Evolutionary conservation across 2,113 vertebrate genomes (phyloP), one percentile per base, ranked within the genome.

Genomic region (Apistogramma diplotaenia): DNA sequence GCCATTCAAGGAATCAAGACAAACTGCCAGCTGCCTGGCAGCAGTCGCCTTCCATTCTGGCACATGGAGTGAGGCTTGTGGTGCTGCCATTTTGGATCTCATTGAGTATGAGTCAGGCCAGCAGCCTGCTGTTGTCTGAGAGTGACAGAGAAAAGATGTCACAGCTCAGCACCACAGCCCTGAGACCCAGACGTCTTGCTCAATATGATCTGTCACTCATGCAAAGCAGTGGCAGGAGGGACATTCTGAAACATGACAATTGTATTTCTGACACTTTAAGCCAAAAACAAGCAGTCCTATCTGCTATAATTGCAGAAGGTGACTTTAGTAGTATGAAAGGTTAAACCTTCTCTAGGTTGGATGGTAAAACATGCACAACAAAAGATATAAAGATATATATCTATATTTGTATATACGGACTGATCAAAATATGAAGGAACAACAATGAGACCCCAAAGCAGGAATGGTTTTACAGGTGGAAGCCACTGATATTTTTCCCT

Each of bases 81-180:
- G 31, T 46, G 76, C 49, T 85, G 76, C 76, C 70, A 62, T 73
- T 76, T 83, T 79, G 60, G 43, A 57, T 83, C 61, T 46, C 18
- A 51, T 10, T 13, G 59, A 73, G 53, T 49, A 65, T 58, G 78
- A 82, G 46, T 37, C 58, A 76, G 59, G 55, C 56, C 54, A 72
- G 72, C 78, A 86, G 88, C 51, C 70, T 78, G 81, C 46, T 62
- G 57, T 71, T 62, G 79, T 78, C 70, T 78, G 62, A 56, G 51
- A 56, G 29, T 55, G 84, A 91, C 84, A 79, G 59, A 15, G 74
- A 82, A 88, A 85, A 84, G 79, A 76, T 83, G 79, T 77, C 73
- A 31, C 81, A 56, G 46, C 31, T 37, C 43, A 70, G 25, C 25
- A 51, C 25, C 65, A 49, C 62, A 29, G 62, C 62, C 25, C 62